These are phyloP conservation scores for Platalea minor DNA, from an alignment of 2,797 vertebrate species.

Conservation along the genomic window DNA sequence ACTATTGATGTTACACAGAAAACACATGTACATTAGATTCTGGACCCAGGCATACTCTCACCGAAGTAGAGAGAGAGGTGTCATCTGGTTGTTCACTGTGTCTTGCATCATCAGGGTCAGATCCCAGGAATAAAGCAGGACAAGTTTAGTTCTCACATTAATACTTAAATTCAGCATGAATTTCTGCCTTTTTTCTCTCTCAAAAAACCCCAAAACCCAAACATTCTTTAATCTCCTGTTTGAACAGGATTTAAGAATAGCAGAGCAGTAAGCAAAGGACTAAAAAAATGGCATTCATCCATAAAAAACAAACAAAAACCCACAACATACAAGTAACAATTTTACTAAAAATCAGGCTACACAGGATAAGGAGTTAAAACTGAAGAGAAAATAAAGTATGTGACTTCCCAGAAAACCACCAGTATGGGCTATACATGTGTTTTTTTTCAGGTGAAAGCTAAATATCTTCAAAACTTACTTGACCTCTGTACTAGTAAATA, in stretches of 20 bases:
- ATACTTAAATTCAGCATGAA: background rate
- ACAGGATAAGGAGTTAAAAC: background rate
- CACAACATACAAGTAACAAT: background rate
- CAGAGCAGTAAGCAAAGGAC: background rate
- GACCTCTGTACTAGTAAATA: background rate
- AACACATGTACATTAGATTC: background rate
- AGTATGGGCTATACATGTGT: rapidly evolving
- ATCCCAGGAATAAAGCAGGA: background rate
- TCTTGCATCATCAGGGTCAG: background rate
- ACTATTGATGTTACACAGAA: background rate
- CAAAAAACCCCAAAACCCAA: background rate
- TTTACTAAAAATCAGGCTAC: background rate
- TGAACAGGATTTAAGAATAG: background rate
- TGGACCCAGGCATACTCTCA: background rate
- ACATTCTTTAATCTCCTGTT: background rate
- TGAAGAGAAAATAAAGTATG: background rate
- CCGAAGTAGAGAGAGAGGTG: background rate
- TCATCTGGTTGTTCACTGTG: background rate
- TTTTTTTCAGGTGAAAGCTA: background rate
- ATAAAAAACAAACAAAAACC: rapidly evolving
- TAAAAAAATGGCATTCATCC: background rate
- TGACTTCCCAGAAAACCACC: background rate
- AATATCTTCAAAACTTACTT: background rate
- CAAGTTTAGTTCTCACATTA: background rate
- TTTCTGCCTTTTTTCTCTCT: background rate